Evolutionary conservation across 2,888 invertebrate genomes (phyloP).

Genomic region (Luperina nickerlii): DNA sequence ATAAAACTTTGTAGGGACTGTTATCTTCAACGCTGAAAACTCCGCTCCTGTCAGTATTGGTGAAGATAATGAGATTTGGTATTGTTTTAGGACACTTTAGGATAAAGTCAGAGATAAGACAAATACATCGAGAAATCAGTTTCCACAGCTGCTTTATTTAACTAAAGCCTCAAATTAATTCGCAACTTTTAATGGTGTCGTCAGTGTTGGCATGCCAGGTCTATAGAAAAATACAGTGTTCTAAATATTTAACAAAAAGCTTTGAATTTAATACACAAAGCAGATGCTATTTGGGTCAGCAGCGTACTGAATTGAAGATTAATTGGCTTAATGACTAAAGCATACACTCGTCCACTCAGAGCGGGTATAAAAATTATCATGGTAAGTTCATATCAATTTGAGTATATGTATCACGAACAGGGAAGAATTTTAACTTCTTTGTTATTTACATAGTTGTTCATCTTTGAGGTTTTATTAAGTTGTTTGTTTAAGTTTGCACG

Average conservation of each 20-base stretch:
- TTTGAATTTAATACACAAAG: conserved; percentile 61
- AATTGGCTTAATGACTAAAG: conserved; percentile 80
- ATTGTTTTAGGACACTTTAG: conserved; percentile 11
- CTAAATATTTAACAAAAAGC: conserved; percentile 27
- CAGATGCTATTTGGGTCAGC: conserved; percentile 68
- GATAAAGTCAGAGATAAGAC: conserved; percentile 24
- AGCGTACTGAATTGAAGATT: conserved; percentile 68
- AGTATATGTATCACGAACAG: conserved; percentile 12
- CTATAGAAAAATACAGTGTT: not conserved
- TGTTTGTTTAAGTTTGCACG: not conserved
- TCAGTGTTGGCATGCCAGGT: not conserved
- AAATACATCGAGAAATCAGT: conserved; percentile 8
- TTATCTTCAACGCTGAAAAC: conserved; percentile 22
- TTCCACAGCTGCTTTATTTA: not conserved
- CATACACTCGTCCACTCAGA: conserved; percentile 71
- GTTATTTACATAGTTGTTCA: not conserved
- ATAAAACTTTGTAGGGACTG: conserved; percentile 16
- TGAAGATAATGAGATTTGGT: conserved; percentile 5
- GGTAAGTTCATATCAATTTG: conserved; percentile 31
- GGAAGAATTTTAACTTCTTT: conserved; percentile 19
- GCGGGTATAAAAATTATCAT: conserved; percentile 50
- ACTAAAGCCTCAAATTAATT: not conserved
- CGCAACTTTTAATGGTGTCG: not conserved
- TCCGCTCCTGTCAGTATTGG: conserved; percentile 8
- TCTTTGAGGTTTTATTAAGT: not conserved